Evolutionary conservation across 2,888 invertebrate species (phyloP), one percentile per base, ranked within the genome.

Genomic region (Hecatera dysodea): DNA sequence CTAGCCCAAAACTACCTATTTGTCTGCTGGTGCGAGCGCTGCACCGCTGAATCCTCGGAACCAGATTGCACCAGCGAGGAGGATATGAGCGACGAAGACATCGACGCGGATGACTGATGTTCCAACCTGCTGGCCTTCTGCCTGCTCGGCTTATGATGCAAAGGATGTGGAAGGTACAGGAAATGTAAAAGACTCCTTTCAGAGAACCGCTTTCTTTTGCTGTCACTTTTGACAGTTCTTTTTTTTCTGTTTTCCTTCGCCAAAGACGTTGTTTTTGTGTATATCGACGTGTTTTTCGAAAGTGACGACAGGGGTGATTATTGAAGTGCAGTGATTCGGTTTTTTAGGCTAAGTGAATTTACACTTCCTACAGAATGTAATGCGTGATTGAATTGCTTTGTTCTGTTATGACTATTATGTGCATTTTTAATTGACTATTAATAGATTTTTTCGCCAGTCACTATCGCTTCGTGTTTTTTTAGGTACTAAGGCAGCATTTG

Each of bases 11-110:
- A 98, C 91, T 99, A 98, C 89, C 93, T 98, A 42, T 99, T 99
- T 87, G 91, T 97, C 12, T 99, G 99, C 88, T 96, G 97, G 81
- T 99, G 99, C 92, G 94, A 96, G 11, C 98, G 98, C 86, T 99
- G 99, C 92, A 91, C 96, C 66, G 90, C 96, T 0, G 97, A 99
- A 91, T 96, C 96, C 0, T 96, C 97, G 12, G 97, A 99, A 86
- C 97, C 98, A 0, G 98, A 99, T 90, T 97, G 97, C 76, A 98
- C 98, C 15, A 98, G 98, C 81, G 98, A 98, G 77, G 98, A 98
- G 82, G 97, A 97, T n/a, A 97, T 97, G 90, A 96, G 96, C 56
- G 96, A 97, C 4, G 96, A 96, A 11, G 96, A 96, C 1, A 86
- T 90, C 1, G 93, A 96, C 55, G 91, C 91, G 78, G 95, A 95